Conservation (phyloP, 2,113 vertebrate genomes). For the Salvelinus alpinus region DNA sequence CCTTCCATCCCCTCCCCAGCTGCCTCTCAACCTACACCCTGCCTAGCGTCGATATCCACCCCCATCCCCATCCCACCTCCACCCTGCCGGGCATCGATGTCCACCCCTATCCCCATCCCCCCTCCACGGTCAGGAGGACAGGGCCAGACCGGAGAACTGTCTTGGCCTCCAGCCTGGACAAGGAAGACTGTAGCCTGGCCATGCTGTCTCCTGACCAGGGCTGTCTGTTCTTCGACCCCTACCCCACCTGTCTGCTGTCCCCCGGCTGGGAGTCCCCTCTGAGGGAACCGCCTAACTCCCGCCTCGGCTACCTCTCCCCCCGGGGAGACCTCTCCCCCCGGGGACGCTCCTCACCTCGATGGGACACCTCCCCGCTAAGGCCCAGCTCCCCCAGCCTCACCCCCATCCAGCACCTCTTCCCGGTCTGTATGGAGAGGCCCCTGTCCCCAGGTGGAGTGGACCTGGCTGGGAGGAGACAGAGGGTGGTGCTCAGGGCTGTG, state of each 20-base stretch:
- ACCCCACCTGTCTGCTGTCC: constrained; percentile 82
- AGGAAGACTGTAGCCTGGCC: constrained; percentile 75
- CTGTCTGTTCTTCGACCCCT: constrained; percentile 80
- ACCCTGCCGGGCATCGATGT: constrained; percentile 79
- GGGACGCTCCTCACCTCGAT: constrained; percentile 71
- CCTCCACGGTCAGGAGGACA: constrained; percentile 65
- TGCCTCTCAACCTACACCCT: constrained; percentile 60
- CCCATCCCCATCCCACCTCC: constrained; percentile 51
- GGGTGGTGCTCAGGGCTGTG: constrained; percentile 84
- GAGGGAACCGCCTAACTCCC: constrained; percentile 67
- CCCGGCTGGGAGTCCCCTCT: constrained; percentile 78
- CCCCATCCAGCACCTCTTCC: constrained; percentile 69
- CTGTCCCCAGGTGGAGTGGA: constrained; percentile 88
- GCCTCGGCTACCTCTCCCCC: constrained; percentile 67
- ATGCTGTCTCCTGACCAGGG: constrained; percentile 82
- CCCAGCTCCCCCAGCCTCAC: constrained; percentile 82
- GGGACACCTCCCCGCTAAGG: constrained; percentile 87
- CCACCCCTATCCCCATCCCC: constrained; percentile 62
- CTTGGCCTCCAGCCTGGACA: constrained; percentile 58
- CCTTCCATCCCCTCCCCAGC: constrained; percentile 71
- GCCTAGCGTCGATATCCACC: no score
- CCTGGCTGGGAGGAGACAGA: constrained; percentile 77
- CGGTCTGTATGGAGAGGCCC: constrained; percentile 70
- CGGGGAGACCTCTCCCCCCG: constrained; percentile 69
- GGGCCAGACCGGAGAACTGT: constrained; percentile 70